phyloP scores from a whole-genome alignment of 1,140 invertebrate genomes.

The Drosophila ironensis region DNA sequence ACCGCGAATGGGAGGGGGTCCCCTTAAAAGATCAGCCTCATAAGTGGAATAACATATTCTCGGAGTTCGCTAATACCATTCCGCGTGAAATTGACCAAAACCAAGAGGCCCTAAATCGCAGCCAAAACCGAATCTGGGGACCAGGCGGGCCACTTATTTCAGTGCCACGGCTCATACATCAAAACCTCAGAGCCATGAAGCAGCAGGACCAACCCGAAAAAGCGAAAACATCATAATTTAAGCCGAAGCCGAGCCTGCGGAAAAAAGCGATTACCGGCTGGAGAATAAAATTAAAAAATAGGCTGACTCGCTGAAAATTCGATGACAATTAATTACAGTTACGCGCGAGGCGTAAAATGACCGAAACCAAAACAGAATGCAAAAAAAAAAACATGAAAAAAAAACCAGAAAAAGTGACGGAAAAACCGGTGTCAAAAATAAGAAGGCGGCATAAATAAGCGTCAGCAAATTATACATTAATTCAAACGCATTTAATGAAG shows the following conservation, averaged over 20 bases:
- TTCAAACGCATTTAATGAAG: constrained; percentile 77
- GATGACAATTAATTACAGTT: constrained; percentile 76
- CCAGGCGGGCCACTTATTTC: neutral
- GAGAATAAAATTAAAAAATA: constrained; percentile 25
- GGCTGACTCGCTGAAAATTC: constrained; percentile 72
- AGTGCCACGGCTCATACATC: constrained; percentile 36
- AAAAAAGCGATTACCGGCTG: constrained; percentile 40
- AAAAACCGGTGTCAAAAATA: constrained; percentile 5
- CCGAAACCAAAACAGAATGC: constrained; percentile 2
- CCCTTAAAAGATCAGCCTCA: too few relatives aligned
- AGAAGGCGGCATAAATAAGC: constrained; percentile 56
- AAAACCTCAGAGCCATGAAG: constrained; percentile 43
- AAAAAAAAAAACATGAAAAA: too few relatives aligned
- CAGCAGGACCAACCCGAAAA: constrained; percentile 18
- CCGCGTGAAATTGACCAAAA: constrained; percentile 8
- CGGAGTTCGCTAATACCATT: neutral
- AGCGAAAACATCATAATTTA: constrained; percentile 12
- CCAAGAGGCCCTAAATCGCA: neutral
- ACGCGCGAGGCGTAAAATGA: constrained; percentile 69
- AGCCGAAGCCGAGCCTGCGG: neutral
- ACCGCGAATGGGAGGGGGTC: too few relatives aligned
- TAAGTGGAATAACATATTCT: too few relatives aligned
- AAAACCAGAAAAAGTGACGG: neutral
- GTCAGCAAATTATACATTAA: constrained; percentile 79
- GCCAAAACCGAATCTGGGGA: too few relatives aligned